Percentiles rank a stretch among this genome's conserved stretches.
phyloP scores from a whole-genome alignment of 2,888 invertebrate genomes.

The Diaphora mendica region DNA sequence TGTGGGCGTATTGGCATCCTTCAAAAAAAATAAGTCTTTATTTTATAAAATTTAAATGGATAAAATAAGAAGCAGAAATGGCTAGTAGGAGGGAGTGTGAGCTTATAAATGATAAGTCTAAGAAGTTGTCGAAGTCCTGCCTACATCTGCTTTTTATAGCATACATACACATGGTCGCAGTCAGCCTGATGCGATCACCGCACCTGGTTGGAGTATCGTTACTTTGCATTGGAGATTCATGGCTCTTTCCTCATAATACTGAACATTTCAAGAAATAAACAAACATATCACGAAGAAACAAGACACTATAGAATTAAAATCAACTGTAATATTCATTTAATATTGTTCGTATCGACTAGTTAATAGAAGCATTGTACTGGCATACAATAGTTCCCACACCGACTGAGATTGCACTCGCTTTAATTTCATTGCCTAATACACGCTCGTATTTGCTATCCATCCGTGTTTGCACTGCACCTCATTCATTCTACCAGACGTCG shows the following conservation, averaged over 20 bases:
- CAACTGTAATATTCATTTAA: conserved; percentile 41
- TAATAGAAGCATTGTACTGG: conserved; percentile 43
- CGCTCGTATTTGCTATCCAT: conserved; percentile 78
- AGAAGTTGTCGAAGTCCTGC: not conserved
- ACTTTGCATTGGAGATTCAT: too few relatives aligned
- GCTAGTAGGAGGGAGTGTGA: not conserved
- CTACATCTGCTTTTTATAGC: not conserved
- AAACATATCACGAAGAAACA: conserved; percentile 5
- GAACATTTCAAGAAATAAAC: not conserved
- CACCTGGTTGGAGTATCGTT: too few relatives aligned
- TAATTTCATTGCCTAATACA: conserved; percentile 85
- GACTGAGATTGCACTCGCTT: conserved; percentile 77
- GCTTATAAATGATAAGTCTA: too few relatives aligned
- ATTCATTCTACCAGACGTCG: conserved; percentile 77
- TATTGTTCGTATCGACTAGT: conserved; percentile 41
- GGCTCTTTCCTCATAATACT: not conserved
- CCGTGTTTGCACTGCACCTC: conserved; percentile 78
- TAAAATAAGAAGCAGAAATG: not conserved
- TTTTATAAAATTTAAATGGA: too few relatives aligned
- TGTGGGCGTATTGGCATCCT: too few relatives aligned
- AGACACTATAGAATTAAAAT: conserved; percentile 8
- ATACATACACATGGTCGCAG: too few relatives aligned
- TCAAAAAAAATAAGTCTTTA: too few relatives aligned
- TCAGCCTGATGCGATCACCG: too few relatives aligned
- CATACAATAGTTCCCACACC: conserved; percentile 59